phyloP scores from a whole-genome alignment of 2,113 vertebrate species.

The Solea solea region DNA sequence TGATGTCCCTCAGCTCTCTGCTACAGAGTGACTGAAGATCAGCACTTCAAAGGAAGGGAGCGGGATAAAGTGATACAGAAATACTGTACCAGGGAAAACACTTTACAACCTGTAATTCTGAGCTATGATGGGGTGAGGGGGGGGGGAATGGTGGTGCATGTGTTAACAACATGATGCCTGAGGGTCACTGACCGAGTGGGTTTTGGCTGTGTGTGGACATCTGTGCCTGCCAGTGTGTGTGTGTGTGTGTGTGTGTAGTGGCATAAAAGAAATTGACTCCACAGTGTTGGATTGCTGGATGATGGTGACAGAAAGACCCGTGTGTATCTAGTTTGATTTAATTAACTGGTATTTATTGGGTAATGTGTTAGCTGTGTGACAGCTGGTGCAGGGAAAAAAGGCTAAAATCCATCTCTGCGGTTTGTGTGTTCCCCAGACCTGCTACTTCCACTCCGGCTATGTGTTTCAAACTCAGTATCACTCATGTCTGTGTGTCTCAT shows the following conservation, averaged over 20 bases:
- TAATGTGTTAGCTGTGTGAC: constrained; percentile 73
- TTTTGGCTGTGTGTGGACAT: constrained; percentile 44
- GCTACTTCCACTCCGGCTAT: constrained; percentile 39
- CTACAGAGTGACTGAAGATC: constrained; percentile 61
- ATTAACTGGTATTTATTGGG: constrained; percentile 77
- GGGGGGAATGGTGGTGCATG: constrained; percentile 49
- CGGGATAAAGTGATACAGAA: constrained; percentile 51
- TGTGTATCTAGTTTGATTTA: constrained; percentile 71
- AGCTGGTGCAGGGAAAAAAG: constrained; percentile 52
- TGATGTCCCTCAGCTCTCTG: constrained; percentile 52
- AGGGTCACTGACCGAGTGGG: constrained; percentile 31
- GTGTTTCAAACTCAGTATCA: constrained; percentile 23
- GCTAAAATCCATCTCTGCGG: constrained; percentile 52
- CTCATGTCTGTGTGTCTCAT: constrained; percentile 11
- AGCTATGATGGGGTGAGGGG: constrained; percentile 14
- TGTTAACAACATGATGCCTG: constrained; percentile 62
- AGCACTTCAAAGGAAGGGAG: constrained; percentile 66
- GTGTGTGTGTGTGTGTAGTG: constrained; percentile 10
- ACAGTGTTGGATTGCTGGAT: constrained; percentile 19
- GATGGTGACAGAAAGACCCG: constrained; percentile 55
- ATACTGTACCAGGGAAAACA: constrained; percentile 55
- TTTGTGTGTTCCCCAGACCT: constrained; percentile 31
- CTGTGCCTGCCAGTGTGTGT: constrained; percentile 1
- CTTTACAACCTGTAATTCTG: constrained; percentile 48
- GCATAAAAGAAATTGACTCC: constrained; percentile 48